Conservation (phyloP, 2,113 vertebrate genomes). For the Grallaria varia region DNA sequence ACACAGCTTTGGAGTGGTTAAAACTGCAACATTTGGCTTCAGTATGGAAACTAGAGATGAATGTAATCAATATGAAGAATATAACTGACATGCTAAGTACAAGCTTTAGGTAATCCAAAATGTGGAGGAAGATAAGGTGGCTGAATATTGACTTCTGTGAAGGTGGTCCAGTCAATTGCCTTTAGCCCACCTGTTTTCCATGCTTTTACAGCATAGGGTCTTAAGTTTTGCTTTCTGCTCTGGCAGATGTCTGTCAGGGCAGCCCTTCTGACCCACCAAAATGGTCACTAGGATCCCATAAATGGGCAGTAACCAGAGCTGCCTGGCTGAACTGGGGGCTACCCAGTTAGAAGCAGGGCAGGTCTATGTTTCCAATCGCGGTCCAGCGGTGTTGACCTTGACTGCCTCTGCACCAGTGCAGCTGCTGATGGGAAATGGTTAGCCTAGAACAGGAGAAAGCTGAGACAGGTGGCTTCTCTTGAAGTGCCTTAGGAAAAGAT, state of each 20-base stretch:
- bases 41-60: not conserved
- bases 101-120: not conserved
- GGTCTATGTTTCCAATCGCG: fast-evolving
- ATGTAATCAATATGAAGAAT: not conserved
- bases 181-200: not conserved
- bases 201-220: not conserved
- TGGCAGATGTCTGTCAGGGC: not conserved
- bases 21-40: not conserved
- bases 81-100: not conserved
- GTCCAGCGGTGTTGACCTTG: fast-evolving
- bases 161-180: fast-evolving
- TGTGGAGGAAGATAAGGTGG: not conserved
- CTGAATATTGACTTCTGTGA: not conserved
- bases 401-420: fast-evolving
- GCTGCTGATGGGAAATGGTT: not conserved
- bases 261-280: not conserved
- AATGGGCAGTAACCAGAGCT: not conserved
- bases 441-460: not conserved
- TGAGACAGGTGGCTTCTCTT: not conserved
- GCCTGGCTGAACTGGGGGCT: not conserved
- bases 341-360: not conserved
- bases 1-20: not conserved
- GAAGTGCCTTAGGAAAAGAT: not conserved
- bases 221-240: not conserved
- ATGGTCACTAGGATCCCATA: not conserved